Conservation (phyloP, 1,140 invertebrate genomes). For the Tetramorium parvispinum region DNA sequence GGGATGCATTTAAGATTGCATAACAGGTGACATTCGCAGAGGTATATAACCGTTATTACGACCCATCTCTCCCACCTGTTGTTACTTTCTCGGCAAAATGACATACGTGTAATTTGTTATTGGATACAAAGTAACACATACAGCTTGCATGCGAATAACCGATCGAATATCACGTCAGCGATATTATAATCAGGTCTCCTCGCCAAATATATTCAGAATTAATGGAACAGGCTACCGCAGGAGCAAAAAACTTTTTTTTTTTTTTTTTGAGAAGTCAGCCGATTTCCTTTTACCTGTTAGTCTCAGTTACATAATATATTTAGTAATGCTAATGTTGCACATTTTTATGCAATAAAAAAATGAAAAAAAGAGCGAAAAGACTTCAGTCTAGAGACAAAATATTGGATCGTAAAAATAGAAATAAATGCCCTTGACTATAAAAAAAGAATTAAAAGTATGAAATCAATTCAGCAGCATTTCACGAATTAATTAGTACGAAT, state of each 20-base stretch:
- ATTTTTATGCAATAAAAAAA: neutral
- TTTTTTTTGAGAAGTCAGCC: neutral
- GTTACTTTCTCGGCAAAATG: conserved; percentile 44
- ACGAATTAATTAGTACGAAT: neutral
- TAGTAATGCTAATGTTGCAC: neutral
- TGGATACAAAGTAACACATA: conserved; percentile 13
- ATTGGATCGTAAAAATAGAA: neutral
- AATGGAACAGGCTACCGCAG: neutral
- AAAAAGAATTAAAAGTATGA: neutral
- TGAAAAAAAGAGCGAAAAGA: neutral
- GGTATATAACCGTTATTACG: conserved; percentile 33
- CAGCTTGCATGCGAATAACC: neutral
- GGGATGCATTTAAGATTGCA: conserved; percentile 48
- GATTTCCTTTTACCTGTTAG: neutral
- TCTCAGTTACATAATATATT: neutral
- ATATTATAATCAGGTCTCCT: conserved; percentile 16
- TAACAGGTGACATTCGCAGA: conserved; percentile 42
- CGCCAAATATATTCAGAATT: neutral
- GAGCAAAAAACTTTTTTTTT: neutral
- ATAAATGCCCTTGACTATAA: neutral
- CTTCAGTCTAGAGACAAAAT: neutral
- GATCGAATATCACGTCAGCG: neutral
- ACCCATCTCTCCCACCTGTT: conserved; percentile 22
- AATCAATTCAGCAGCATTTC: neutral
- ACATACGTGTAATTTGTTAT: conserved; percentile 28